phyloP scores from a whole-genome alignment of 2,797 vertebrate genomes.

The Sternarchorhynchus goeldii region DNA sequence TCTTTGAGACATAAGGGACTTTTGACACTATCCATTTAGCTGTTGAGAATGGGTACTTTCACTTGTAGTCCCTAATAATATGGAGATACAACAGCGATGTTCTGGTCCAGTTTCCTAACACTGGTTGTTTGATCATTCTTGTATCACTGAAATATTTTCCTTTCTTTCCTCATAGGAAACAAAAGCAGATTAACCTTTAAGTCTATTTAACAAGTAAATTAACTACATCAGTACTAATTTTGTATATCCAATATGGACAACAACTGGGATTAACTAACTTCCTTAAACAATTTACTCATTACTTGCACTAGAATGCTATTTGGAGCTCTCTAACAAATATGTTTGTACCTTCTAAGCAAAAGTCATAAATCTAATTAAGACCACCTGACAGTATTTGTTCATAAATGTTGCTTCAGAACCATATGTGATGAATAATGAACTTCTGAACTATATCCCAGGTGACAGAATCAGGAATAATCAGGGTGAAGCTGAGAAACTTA shows the following conservation, averaged over 20 bases:
- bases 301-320: background rate
- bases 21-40: constrained; percentile 2
- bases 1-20: constrained; percentile 20
- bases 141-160: constrained; percentile 7
- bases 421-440: constrained; percentile 30
- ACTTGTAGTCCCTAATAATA: background rate
- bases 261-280: background rate
- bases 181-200: constrained; percentile 32
- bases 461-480: constrained; percentile 37
- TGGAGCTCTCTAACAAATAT: background rate
- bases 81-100: background rate
- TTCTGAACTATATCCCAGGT: constrained; percentile 17
- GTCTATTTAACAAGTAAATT: constrained; percentile 29
- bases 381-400: background rate
- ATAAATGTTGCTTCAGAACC: constrained; percentile 19
- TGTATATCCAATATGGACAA: constrained; percentile 4
- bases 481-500: constrained; percentile 50
- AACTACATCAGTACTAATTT: background rate
- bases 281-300: background rate
- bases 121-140: constrained; percentile 13
- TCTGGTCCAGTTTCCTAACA: background rate
- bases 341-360: background rate
- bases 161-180: constrained; percentile 17
- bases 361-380: background rate
- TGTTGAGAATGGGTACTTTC: constrained; percentile 1